A percentile compares a stretch with the other conserved stretches of the same genome.
These are phyloP conservation scores for Psittacula echo DNA, from an alignment of 2,797 vertebrate species.

Conservation along the genomic window DNA sequence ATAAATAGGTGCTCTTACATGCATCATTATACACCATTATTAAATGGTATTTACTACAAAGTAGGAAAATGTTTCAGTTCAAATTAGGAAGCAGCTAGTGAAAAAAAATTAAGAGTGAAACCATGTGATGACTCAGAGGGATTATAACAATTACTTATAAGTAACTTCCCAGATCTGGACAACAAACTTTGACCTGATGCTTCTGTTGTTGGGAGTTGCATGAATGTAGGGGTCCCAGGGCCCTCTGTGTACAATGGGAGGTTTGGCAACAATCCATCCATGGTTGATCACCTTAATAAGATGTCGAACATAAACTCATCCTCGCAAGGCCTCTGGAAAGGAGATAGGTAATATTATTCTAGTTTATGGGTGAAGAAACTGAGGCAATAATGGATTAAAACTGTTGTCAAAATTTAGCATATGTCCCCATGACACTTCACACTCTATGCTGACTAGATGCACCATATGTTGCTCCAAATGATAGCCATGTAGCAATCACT, in stretches of 20 bases:
- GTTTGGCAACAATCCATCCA: background rate
- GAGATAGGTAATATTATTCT: background rate
- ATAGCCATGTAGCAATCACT: background rate
- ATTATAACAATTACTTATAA: slow-evolving; percentile 3
- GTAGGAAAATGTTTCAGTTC: slow-evolving; percentile 61
- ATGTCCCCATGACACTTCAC: background rate
- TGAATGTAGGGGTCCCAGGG: background rate
- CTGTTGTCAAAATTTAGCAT: background rate
- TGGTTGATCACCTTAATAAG: background rate
- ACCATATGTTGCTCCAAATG: background rate
- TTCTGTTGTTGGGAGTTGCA: background rate
- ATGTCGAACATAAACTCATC: background rate
- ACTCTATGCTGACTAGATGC: background rate
- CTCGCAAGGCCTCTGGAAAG: background rate
- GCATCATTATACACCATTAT: slow-evolving; percentile 54
- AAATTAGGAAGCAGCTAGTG: slow-evolving; percentile 25
- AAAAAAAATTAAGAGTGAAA: slow-evolving; percentile 51
- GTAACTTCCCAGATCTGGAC: background rate
- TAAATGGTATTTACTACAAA: slow-evolving; percentile 40
- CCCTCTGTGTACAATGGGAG: background rate
- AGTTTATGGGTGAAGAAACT: background rate
- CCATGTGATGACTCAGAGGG: background rate
- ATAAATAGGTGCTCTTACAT: slow-evolving; percentile 63
- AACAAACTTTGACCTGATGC: background rate
- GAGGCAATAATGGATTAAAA: background rate